A percentile compares a stretch with the other conserved stretches of the same genome.
Evolutionary conservation across 2,797 vertebrate genomes (phyloP).

Genomic region (Pipistrellus pygmaeus): DNA sequence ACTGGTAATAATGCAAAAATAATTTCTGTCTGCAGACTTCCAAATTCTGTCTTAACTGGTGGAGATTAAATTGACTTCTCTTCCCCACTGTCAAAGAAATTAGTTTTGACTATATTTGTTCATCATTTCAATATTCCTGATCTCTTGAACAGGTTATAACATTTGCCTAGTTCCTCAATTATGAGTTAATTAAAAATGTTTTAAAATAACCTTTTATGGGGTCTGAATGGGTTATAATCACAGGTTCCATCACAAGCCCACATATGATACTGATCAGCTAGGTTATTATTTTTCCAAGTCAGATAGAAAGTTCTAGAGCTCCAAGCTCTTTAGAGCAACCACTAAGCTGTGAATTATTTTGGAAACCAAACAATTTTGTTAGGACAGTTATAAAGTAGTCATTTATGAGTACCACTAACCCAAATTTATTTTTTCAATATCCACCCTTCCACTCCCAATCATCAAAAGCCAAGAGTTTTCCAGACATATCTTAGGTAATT

Average conservation of each 20-base stretch:
- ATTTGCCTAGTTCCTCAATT: constrained; percentile 16
- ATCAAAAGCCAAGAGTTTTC: not conserved
- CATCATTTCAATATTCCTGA: not conserved
- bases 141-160: not conserved
- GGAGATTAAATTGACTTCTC: not conserved
- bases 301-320: constrained; percentile 45
- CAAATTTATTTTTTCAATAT: not conserved
- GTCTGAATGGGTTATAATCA: not conserved
- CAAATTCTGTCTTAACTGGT: not conserved
- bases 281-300: constrained; percentile 55
- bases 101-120: not conserved
- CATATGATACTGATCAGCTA: not conserved
- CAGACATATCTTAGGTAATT: not conserved
- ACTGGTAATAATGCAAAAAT: not conserved
- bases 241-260: not conserved
- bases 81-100: not conserved
- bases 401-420: not conserved
- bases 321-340: constrained; percentile 4
- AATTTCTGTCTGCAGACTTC: not conserved
- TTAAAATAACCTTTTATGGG: not conserved
- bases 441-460: not conserved
- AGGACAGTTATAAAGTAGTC: not conserved
- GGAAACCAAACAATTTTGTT: not conserved
- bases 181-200: not conserved
- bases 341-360: not conserved